Percentiles rank a stretch among this genome's conserved stretches.
Evolutionary conservation across 2,888 invertebrate species (phyloP).

Genomic region (Trilocha varians): DNA sequence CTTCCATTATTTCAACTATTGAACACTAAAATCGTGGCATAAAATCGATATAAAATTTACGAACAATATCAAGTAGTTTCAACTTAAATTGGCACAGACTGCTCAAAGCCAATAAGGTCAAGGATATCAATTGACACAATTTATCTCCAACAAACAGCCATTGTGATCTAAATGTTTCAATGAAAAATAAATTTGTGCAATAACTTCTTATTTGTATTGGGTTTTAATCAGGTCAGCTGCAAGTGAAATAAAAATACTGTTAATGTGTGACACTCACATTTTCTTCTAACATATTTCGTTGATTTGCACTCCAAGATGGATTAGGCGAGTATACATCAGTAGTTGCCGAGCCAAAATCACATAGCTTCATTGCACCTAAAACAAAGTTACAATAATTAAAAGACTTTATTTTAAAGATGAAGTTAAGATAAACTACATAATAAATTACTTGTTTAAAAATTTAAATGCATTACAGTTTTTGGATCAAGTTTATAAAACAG

Average conservation of each 20-base stretch:
- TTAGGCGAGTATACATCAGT: slow-evolving; percentile 87
- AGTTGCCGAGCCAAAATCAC: slow-evolving; percentile 98
- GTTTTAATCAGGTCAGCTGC: too few relatives aligned
- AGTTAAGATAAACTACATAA: neutral
- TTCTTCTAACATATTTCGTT: slow-evolving; percentile 93
- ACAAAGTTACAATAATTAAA: slow-evolving; percentile 11
- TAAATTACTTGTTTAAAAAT: too few relatives aligned
- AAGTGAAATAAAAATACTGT: neutral
- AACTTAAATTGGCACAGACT: too few relatives aligned
- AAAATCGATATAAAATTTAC: too few relatives aligned
- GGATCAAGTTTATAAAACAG: neutral
- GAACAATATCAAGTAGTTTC: too few relatives aligned
- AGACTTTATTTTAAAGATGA: too few relatives aligned
- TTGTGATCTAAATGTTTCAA: too few relatives aligned
- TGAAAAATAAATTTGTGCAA: too few relatives aligned
- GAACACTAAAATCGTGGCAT: too few relatives aligned
- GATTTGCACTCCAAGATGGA: slow-evolving; percentile 92
- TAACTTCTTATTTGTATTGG: too few relatives aligned
- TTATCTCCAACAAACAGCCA: neutral
- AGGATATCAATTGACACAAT: neutral
- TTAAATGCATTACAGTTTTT: too few relatives aligned
- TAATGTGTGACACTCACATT: slow-evolving; percentile 73
- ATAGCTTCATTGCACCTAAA: slow-evolving; percentile 85
- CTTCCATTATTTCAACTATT: too few relatives aligned
- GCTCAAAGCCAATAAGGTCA: neutral